Conservation (phyloP, 2,797 vertebrate genomes). For the Manis crassicaudata region DNA sequence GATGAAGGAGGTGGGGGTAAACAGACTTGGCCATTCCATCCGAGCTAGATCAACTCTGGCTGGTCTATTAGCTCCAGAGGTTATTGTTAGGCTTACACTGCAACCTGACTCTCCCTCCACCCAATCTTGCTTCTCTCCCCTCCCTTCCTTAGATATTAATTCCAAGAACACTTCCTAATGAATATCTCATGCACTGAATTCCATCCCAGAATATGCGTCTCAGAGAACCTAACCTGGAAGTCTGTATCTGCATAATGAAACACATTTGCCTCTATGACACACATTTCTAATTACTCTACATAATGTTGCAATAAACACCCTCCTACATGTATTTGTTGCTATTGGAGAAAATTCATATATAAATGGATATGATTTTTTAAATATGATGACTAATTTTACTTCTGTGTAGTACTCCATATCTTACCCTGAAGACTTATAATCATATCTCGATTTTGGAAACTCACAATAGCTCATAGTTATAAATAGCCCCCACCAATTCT, state of each 20-base stretch:
- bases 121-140: neutral
- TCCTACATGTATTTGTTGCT: neutral
- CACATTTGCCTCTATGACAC: neutral
- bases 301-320: neutral
- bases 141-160: neutral
- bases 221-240: neutral
- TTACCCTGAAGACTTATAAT: neutral
- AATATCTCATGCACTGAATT: neutral
- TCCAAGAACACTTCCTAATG: neutral
- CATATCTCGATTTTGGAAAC: constrained; percentile 2
- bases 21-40: neutral
- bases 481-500: neutral
- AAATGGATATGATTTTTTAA: neutral
- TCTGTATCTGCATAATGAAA: neutral
- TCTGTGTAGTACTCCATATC: neutral
- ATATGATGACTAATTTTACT: constrained; percentile 23
- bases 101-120: neutral
- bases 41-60: neutral
- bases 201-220: neutral
- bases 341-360: neutral
- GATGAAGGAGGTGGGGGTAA: fast-evolving
- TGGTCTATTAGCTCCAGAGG: neutral
- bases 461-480: neutral
- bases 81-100: neutral
- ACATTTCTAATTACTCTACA: neutral